Evolutionary conservation across 2,888 invertebrate genomes (phyloP).

Genomic region (Meghimatium bilineatum): DNA sequence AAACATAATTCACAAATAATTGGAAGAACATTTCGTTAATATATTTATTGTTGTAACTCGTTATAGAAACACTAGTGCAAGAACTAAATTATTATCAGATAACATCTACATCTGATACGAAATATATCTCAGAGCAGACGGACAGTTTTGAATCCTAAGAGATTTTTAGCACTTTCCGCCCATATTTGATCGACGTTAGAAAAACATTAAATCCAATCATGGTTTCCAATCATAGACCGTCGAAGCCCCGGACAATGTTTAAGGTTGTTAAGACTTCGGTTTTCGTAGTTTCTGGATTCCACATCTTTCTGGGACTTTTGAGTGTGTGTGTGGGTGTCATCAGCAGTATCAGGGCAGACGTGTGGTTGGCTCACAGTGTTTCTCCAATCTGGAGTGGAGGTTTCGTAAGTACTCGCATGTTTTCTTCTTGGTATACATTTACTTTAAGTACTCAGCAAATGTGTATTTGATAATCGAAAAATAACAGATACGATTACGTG

Average conservation of each 20-base stretch:
- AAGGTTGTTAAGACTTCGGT: slow-evolving; percentile 71
- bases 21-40: no score
- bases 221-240: background rate
- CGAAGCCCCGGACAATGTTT: slow-evolving; percentile 58
- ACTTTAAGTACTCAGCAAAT: no score
- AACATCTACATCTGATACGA: no score
- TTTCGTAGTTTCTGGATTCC: slow-evolving; percentile 71
- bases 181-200: background rate
- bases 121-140: no score
- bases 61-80: no score
- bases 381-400: slow-evolving; percentile 78
- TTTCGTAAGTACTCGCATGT: slow-evolving; percentile 72
- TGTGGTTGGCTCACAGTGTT: slow-evolving; percentile 77
- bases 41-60: no score
- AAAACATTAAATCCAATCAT: background rate
- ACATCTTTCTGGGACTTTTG: slow-evolving; percentile 73
- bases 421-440: background rate
- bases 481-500: no score
- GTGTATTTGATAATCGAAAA: no score
- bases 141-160: no score
- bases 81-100: no score
- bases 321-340: slow-evolving; percentile 74
- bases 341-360: slow-evolving; percentile 74
- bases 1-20: no score
- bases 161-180: background rate